These are phyloP conservation scores for Phrynosoma blainvillii DNA, from an alignment of 2,113 vertebrate genomes.

Conservation along the genomic window DNA sequence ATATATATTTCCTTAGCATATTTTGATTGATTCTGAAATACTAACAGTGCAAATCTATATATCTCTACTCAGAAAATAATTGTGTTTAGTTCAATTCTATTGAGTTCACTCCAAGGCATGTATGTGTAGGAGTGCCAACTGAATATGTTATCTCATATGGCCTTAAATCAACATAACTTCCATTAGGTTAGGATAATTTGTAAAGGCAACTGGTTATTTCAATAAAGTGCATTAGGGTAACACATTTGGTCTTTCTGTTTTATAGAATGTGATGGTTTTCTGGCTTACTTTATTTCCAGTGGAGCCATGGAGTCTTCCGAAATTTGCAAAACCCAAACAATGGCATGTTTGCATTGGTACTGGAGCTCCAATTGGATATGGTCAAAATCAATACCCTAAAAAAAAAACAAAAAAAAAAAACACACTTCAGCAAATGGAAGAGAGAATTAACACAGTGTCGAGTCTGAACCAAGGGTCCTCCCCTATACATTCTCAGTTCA, in stretches of 20 bases:
- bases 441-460: background rate
- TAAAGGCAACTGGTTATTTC: constrained; percentile 19
- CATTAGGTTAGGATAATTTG: background rate
- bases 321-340: background rate
- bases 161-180: background rate
- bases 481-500: constrained; percentile 29
- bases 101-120: background rate
- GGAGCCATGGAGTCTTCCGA: constrained; percentile 11
- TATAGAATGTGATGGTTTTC: constrained; percentile 6
- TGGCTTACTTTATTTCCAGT: constrained; percentile 31
- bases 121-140: background rate
- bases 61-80: background rate
- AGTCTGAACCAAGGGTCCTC: background rate
- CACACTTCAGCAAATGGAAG: background rate
- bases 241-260: constrained; percentile 30
- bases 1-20: too few species aligned
- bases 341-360: constrained; percentile 11
- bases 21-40: background rate
- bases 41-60: background rate
- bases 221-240: constrained; percentile 21
- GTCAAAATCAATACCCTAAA: constrained; percentile 6
- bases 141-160: background rate
- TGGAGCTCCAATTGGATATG: constrained; percentile 30
- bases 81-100: background rate
- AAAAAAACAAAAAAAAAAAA: too few species aligned